Evolutionary conservation across 1,140 invertebrate species (phyloP).

Genomic region (Solenopsis invicta): DNA sequence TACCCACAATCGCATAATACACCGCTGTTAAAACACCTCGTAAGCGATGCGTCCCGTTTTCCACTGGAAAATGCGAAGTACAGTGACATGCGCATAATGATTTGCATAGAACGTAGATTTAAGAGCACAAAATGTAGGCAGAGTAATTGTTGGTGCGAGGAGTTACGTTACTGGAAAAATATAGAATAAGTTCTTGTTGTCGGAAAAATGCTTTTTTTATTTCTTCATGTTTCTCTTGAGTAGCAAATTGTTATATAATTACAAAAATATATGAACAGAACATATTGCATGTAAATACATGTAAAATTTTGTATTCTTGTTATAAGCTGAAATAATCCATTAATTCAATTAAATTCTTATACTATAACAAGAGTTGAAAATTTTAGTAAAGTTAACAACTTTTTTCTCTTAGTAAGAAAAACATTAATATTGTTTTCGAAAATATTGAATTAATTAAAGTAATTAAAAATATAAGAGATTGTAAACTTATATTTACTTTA

Average conservation of each 20-base stretch:
- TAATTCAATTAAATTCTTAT: background rate
- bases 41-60: constrained; percentile 20
- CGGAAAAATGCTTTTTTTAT: background rate
- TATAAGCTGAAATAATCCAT: no score
- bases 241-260: background rate
- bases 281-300: background rate
- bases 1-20: constrained; percentile 7
- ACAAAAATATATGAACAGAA: background rate
- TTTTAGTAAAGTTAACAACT: no score
- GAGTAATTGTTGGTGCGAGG: background rate
- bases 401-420: no score
- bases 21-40: constrained; percentile 13
- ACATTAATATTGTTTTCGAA: no score
- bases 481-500: no score
- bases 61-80: constrained; percentile 2
- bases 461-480: no score
- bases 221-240: background rate
- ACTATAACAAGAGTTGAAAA: no score
- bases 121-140: background rate
- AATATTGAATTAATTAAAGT: no score
- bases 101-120: constrained; percentile 28
- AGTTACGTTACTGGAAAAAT: background rate
- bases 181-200: background rate
- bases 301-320: no score
- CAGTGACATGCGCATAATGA: background rate